phyloP scores from a whole-genome alignment of 2,797 vertebrate genomes.

The Melanogrammus aeglefinus region DNA sequence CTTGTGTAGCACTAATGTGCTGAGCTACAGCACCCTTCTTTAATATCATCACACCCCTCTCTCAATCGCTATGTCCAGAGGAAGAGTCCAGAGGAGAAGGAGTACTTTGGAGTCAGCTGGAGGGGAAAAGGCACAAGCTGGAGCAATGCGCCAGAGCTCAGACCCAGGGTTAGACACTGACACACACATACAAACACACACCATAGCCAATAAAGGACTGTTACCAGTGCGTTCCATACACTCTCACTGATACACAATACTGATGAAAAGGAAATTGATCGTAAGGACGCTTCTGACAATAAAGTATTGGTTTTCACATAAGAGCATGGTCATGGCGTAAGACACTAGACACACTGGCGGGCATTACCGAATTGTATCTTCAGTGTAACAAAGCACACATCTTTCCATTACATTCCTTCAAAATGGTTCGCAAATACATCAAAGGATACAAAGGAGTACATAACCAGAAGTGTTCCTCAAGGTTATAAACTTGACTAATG shows the following conservation, averaged over 20 bases:
- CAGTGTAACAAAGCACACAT: no score
- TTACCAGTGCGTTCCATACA: slow-evolving; percentile 5
- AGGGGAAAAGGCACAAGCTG: slow-evolving; percentile 81
- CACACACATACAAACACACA: slow-evolving; percentile 12
- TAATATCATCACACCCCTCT: not conserved
- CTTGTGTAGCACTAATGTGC: no score
- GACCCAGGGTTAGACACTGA: slow-evolving; percentile 71
- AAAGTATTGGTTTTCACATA: not conserved
- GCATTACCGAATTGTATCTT: no score
- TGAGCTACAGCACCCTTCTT: not conserved
- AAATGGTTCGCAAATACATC: no score
- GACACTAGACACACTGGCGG: no score
- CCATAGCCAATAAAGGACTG: not conserved
- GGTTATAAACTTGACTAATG: no score
- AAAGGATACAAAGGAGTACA: no score
- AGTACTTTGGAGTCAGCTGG: slow-evolving; percentile 76
- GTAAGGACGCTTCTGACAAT: not conserved
- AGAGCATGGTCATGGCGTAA: no score
- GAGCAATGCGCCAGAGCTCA: slow-evolving; percentile 86
- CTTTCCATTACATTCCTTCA: no score
- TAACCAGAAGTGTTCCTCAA: no score
- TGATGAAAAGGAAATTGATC: not conserved
- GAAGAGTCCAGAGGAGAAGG: slow-evolving; percentile 71
- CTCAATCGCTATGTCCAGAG: slow-evolving; percentile 35
- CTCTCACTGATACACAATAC: slow-evolving; percentile 1